Evolutionary conservation across 2,888 invertebrate species (phyloP), one percentile per base, ranked within the genome.

Genomic region (Drosophila meridiana): DNA sequence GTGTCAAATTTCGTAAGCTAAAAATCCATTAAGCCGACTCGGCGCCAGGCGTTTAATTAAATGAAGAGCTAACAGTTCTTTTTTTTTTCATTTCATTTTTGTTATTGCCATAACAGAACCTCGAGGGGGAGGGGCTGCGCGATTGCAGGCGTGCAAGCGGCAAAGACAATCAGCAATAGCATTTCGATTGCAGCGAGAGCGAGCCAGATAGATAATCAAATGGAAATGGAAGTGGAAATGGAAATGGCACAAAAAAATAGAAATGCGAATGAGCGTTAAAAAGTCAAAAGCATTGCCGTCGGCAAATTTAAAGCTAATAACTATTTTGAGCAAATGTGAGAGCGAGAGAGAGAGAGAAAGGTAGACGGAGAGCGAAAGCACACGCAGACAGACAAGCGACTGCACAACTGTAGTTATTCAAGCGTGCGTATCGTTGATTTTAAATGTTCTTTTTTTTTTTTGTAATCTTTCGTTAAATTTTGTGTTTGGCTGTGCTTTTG

Each of bases 111-210:
- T 67, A 65, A 76, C 59, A 69, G 75, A 28, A 2, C 42, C 5
- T 9, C 20, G 26, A 28, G 30, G 50, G 9, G 48, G 9, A 9
- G 30, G 4, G 48, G 30, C n/a, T n/a, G 42, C 42, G 36, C 43
- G 66, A 83, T 64, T 83, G 69, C 66, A 76, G 64, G 67, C 70
- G 69, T 69, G 69, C 59, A 65, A 69, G 42, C 56, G 30, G 56
- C 30, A 42, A 5, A 40, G 55, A 30, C 34, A 45, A 78, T 73
- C 74, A 67, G 48, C 76, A 76, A 82, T 59, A 73, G 73, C 80
- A 82, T 79, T 83, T 83, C 68, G 80, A 86, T 86, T 83, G 75
- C 82, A 69, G 70, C 72, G 36, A 38, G 47, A 48, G 59, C 30
- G 48, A 48, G 38, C 2, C 20, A 43, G 55, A 69, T 74, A 69